Base-by-base conservation (phyloP, 1,140 invertebrate genomes). In the Aradophagus sp. region DNA sequence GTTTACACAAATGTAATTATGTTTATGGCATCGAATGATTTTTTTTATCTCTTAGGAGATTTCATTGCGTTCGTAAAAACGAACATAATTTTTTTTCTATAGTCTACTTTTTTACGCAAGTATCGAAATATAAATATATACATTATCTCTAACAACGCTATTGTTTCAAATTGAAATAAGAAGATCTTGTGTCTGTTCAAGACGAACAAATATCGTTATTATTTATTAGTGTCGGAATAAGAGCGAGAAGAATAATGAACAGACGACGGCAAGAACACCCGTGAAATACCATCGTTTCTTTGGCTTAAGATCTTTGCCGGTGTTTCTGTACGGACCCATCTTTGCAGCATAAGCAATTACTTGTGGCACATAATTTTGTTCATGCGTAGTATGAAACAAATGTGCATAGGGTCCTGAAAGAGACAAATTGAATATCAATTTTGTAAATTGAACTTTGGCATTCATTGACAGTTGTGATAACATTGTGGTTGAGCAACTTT, bases 301-400 rank as follows among this genome's bases (percentile, higher is more conserved):
- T 0, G 59, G 62, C 32, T 74, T 75, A 2, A 50, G 59, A 26
- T 68, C 70, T 44, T 62, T 73, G 31, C 48, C 31, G 10, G 53
- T 75, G 70, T 63, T 74, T 48, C 50, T 34, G 62, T 87, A 87
- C 3, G 86, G 87, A 8, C 91, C 91, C 52, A 94, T 90, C 75
- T 89, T 88, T 0, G 91, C 86, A 0, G 93, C 91, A 78, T 94
- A 93, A 0, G 89, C 90, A 44, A 98, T 91, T 0, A 92, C 94
- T 79, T 96, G 91, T n/a, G 93, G 92, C 1, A 98, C 92, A 80
- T 95, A 97, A 75, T 91, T 93, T 80, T 98, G 96, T 79, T 99
- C 96, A 76, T 97, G 95, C 0, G 96, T 90, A 16, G 90, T 92
- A 73, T 95, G 92, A 73, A 98, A 93, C 2, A 98, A 84, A 84